phyloP scores from a whole-genome alignment of 2,888 invertebrate species.

The Tribolium freemani region DNA sequence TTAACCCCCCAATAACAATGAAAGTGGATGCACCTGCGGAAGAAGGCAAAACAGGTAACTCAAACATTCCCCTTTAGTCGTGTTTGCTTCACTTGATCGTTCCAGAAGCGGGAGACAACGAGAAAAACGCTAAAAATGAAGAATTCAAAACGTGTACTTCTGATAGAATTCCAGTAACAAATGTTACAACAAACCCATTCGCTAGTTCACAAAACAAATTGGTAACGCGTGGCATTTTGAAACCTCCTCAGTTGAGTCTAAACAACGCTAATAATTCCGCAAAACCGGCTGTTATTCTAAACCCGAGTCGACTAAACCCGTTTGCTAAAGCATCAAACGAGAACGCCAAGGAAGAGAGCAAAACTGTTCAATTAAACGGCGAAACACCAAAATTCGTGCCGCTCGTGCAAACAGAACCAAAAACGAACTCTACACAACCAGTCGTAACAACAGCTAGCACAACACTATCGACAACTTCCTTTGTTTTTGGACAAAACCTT shows the following conservation, averaged over 20 bases:
- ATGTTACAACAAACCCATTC: constrained; percentile 54
- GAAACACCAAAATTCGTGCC: constrained; percentile 65
- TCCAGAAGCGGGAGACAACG: constrained; percentile 58
- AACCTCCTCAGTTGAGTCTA: constrained; percentile 58
- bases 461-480: constrained; percentile 69
- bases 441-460: background rate
- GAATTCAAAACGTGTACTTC: constrained; percentile 58
- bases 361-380: constrained; percentile 57
- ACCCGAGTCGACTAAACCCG: constrained; percentile 65
- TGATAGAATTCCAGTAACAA: constrained; percentile 46
- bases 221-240: constrained; percentile 54
- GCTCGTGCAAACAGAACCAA: constrained; percentile 57
- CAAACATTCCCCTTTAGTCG: background rate
- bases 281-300: constrained; percentile 59
- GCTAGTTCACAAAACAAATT: constrained; percentile 49
- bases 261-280: constrained; percentile 52
- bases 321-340: constrained; percentile 53
- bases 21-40: constrained; percentile 63
- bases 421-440: constrained; percentile 41
- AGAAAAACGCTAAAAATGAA: constrained; percentile 48
- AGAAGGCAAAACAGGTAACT: constrained; percentile 58
- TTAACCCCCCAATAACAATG: constrained; percentile 62
- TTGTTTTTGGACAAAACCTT: constrained; percentile 93
- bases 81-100: constrained; percentile 41
- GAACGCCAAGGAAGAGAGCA: constrained; percentile 53